Conservation (phyloP, 30 jellyfish, hydroid and myxozoan genomes). For the Nemopilema nomurai region DNA sequence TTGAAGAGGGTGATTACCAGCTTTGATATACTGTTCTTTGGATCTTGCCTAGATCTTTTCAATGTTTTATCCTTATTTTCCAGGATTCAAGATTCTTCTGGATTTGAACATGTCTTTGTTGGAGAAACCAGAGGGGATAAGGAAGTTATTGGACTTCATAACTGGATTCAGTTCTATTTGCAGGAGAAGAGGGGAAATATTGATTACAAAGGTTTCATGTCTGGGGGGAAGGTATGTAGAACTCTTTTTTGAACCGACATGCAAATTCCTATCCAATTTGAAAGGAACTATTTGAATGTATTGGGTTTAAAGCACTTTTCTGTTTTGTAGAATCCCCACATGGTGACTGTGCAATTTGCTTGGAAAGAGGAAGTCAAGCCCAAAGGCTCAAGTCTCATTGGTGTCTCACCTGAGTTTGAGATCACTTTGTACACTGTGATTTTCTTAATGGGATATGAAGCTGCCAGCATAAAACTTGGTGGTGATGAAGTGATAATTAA, state of each 20-base stretch:
- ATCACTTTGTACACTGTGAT: slow-evolving; percentile 75
- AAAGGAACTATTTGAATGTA: too few species aligned
- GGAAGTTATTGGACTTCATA: slow-evolving; percentile 86
- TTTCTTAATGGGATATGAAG: slow-evolving; percentile 77
- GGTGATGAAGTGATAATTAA: slow-evolving; percentile 81
- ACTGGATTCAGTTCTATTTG: slow-evolving; percentile 87
- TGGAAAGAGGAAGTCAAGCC: slow-evolving; percentile 84
- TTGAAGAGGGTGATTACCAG: too few species aligned
- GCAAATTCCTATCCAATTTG: too few species aligned
- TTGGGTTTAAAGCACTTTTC: too few species aligned
- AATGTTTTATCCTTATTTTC: neutral
- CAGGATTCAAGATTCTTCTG: slow-evolving; percentile 85
- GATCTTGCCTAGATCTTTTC: too few species aligned
- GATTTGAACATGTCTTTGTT: slow-evolving; percentile 93
- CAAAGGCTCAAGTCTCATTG: slow-evolving; percentile 82
- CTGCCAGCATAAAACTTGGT: slow-evolving; percentile 65
- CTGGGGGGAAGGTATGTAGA: slow-evolving; percentile 60
- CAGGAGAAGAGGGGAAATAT: slow-evolving; percentile 69
- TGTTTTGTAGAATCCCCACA: slow-evolving; percentile 74
- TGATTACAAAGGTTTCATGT: slow-evolving; percentile 75
- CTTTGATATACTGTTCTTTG: too few species aligned
- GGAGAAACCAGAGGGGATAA: slow-evolving; percentile 80
- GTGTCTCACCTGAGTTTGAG: slow-evolving; percentile 96
- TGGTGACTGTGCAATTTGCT: slow-evolving; percentile 66
- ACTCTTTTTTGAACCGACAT: too few species aligned